Evolutionary conservation across 1,140 invertebrate genomes (phyloP), one percentile per base, ranked within the genome.

Genomic region (Adelges cooleyi): DNA sequence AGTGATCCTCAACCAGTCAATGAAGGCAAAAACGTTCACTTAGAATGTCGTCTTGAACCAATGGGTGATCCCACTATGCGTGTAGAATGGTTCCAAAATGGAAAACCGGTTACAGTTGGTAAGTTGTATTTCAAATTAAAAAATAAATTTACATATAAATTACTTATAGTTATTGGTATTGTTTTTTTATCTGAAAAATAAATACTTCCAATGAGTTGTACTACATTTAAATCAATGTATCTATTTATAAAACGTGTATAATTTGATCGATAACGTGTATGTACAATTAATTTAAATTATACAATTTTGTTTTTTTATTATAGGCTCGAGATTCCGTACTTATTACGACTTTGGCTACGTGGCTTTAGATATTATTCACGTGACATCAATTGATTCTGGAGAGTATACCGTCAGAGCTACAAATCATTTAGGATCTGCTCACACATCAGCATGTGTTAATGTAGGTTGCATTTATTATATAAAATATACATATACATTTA

Each of bases 31-130:
- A 92, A 92, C 71, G 87, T 95, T 73, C 92, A 94, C 71, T 76
- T 94, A 48, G 90, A 94, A 74, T 90, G 90, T 70, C 81, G 90
- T 48, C 75, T 95, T 65, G 92, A 95, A 74, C 92, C 92, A 1
- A 92, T 92, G 84, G 89, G 89, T 23, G 92, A 95, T 77, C 91
- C 91, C n/a, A 92, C 90, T 1, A 92, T 95, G 89, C 81, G 87
- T 71, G 90, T 95, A 3, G 92, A 95, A 78, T 96, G 92, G 92
- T 94, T 88, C 78, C 88, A 90, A 68, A 95, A 96, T 77, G 92
- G 91, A 27, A 82, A 83, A 70, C 84, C 89, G 10, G 82, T 93
- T 0, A 91, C 89, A 9, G 86, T 92, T 65, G 89, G 89, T 75
- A 70, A 73, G 70, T 69, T 44, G 29, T 18, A 15, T 38, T 44